Base-by-base conservation (phyloP, 1,140 invertebrate species). In the Littorina saxatilis region DNA sequence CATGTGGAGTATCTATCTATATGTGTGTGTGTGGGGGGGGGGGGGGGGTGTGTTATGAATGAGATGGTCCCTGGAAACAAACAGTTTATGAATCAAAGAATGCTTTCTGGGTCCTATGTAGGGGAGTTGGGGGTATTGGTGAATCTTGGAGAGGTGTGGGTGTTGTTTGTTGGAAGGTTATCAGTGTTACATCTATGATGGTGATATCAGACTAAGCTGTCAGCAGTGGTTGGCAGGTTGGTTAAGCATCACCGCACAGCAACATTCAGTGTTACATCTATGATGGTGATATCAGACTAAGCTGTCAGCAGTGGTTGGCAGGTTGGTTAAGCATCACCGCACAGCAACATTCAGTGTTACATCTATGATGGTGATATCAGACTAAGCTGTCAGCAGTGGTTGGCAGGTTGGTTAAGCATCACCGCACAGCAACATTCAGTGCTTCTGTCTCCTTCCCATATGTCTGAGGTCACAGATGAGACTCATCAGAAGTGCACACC, bases 221-320 rank as follows among this genome's bases (percentile, higher is more conserved):
- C 76, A 37, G 13, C 9, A 23, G 5, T 47, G n/a, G 27, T 61
- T 35, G 58, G 13, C 35, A 20, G 37, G 27, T 39, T 37, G 76
- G 29, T 78, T 78, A 78, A 78, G 76, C 20, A 2, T 78, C 76
- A 78, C 76, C 76, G 40, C 23, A 78, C 32, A 78, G 15, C n/a
- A n/a, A n/a, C n/a, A n/a, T n/a, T n/a, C n/a, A n/a, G n/a, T n/a
- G n/a, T n/a, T n/a, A n/a, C n/a, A n/a, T n/a, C n/a, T n/a, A n/a
- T 37, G 20, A 11, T 78, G 76, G 76, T 78, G 76, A 43, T 20
- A 78, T 78, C 76, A 78, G 76, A 78, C 29, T 58, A 37, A 35
- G 2, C 35, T 35, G 7, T 63, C 76, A 37, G 13, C 9, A 23
- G 5, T 47, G n/a, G 27, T 61, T 35, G 58, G 13, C 35, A 20